Conservation (phyloP, 2,797 vertebrate species). For the Halcyon chelicuti region DNA sequence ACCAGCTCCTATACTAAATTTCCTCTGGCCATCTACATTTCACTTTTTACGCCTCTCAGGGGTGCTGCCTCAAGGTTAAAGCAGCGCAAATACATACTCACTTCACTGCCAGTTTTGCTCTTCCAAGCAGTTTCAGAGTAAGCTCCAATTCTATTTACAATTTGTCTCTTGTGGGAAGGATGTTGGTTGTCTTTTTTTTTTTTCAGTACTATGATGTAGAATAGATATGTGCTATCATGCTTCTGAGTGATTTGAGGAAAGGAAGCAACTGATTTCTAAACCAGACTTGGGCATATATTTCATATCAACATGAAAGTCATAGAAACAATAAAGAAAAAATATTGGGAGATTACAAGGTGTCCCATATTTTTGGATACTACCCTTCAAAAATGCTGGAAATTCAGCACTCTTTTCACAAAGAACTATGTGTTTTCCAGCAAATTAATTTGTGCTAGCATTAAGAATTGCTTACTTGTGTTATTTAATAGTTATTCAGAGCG, state of each 20-base stretch:
- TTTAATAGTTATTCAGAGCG: neutral
- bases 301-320: neutral
- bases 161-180: slow-evolving; percentile 32
- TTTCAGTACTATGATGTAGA: neutral
- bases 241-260: slow-evolving; percentile 25
- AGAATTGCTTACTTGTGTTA: neutral
- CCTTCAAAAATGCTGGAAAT: neutral
- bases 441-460: neutral
- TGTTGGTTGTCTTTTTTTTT: neutral
- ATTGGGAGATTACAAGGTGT: neutral
- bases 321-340: neutral
- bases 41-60: neutral
- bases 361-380: neutral
- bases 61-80: slow-evolving; percentile 1
- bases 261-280: neutral
- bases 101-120: slow-evolving; percentile 7
- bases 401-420: neutral
- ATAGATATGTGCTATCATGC: slow-evolving; percentile 34
- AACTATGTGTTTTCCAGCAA: neutral
- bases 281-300: neutral
- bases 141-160: slow-evolving; percentile 36
- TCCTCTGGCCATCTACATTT: neutral
- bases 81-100: neutral
- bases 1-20: neutral
- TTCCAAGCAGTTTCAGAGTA: slow-evolving; percentile 36